These are phyloP conservation scores for Tetraodon nigroviridis DNA, from an alignment of 2,113 vertebrate species.

Conservation along the genomic window DNA sequence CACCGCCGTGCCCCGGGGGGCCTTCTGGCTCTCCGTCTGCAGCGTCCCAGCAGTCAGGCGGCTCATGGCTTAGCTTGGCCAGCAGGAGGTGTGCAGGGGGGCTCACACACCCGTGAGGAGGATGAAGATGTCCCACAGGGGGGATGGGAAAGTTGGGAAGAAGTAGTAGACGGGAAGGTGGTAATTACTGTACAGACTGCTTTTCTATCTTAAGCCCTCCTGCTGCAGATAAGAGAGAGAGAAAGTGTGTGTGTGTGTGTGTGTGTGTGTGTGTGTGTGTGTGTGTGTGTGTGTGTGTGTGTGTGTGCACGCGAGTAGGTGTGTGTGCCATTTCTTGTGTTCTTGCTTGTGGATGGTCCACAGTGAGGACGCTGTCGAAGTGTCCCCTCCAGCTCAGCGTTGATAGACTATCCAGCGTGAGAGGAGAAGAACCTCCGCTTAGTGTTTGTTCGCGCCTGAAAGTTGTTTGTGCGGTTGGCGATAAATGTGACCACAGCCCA, in stretches of 20 bases:
- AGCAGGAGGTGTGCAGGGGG: constrained; percentile 34
- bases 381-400: constrained; percentile 47
- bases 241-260: constrained; percentile 20
- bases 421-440: constrained; percentile 38
- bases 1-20: constrained; percentile 42
- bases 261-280: constrained; percentile 14
- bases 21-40: constrained; percentile 48
- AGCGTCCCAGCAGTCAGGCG: constrained; percentile 40
- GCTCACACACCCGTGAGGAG: constrained; percentile 30
- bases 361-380: constrained; percentile 52
- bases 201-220: constrained; percentile 62
- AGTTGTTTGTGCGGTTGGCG: constrained; percentile 30
- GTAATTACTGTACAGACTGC: constrained; percentile 63
- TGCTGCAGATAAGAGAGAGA: constrained; percentile 62
- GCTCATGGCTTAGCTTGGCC: constrained; percentile 48
- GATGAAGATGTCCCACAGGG: constrained; percentile 47
- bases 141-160: constrained; percentile 53
- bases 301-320: constrained; percentile 18
- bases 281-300: constrained; percentile 24
- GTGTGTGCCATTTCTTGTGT: constrained; percentile 37
- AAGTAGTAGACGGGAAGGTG: constrained; percentile 39
- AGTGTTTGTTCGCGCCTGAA: constrained; percentile 20
- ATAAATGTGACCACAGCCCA: constrained; percentile 1
- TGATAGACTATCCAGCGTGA: constrained; percentile 27
- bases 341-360: constrained; percentile 32